These are phyloP conservation scores for Leptodactylus fallax DNA, from an alignment of 2,797 vertebrate species.

Conservation along the genomic window DNA sequence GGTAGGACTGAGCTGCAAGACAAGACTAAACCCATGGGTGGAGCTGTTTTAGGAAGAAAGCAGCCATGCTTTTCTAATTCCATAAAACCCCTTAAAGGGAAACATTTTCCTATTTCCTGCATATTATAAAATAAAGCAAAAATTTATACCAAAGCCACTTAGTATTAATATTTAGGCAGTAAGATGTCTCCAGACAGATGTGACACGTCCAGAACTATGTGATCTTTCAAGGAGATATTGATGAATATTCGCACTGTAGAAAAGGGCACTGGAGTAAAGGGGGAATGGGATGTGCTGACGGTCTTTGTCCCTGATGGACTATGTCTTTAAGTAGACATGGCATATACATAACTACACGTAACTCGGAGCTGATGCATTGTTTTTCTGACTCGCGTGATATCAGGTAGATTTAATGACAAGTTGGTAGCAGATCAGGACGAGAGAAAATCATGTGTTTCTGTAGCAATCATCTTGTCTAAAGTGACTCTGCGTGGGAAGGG, in stretches of 20 bases:
- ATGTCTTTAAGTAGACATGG: constrained; percentile 17
- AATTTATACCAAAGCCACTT: no score
- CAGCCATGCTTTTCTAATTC: no score
- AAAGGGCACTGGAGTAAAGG: background rate
- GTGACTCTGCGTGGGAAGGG: constrained; percentile 58
- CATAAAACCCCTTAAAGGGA: background rate
- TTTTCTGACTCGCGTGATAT: constrained; percentile 9
- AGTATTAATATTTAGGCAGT: background rate
- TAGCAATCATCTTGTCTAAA: constrained; percentile 60
- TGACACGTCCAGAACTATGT: constrained; percentile 1
- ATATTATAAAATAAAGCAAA: background rate
- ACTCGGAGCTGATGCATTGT: constrained; percentile 8
- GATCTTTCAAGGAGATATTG: constrained; percentile 12
- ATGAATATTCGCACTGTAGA: constrained; percentile 2
- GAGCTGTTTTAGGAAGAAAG: no score
- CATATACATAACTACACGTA: constrained; percentile 7
- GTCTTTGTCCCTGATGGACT: background rate
- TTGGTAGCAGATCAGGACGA: constrained; percentile 22
- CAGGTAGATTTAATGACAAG: constrained; percentile 52
- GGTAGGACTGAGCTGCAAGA: background rate
- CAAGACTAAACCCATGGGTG: no score
- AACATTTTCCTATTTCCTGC: background rate
- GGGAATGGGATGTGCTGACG: background rate
- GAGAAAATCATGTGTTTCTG: constrained; percentile 52
- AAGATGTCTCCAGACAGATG: constrained; percentile 13